Conservation (phyloP, 2,113 vertebrate genomes). For the Osmerus eperlanus region DNA sequence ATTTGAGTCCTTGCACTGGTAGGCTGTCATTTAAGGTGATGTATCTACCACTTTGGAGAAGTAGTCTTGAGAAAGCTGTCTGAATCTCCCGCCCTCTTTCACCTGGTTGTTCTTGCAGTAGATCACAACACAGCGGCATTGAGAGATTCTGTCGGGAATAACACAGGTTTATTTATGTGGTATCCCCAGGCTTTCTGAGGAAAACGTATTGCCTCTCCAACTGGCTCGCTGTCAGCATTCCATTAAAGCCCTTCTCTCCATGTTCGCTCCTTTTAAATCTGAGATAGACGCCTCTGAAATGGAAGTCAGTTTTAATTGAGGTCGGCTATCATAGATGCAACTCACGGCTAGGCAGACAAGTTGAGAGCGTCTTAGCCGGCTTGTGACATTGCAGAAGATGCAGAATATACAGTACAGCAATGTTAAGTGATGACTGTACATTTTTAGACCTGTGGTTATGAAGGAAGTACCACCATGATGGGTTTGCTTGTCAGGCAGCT, state of each 20-base stretch:
- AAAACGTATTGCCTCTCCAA: conserved; percentile 68
- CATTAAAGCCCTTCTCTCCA: conserved; percentile 63
- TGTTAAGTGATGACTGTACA: conserved; percentile 34
- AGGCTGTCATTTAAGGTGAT: conserved; percentile 32
- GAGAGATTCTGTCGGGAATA: conserved; percentile 67
- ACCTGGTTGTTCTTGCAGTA: conserved; percentile 51
- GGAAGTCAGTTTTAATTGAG: conserved; percentile 74
- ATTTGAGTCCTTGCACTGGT: conserved; percentile 6
- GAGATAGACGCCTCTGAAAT: conserved; percentile 63
- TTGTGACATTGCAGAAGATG: conserved; percentile 47
- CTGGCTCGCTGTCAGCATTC: conserved; percentile 71
- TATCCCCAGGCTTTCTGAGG: conserved; percentile 64
- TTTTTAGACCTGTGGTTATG: too few relatives aligned
- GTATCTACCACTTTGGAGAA: conserved; percentile 55
- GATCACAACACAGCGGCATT: conserved; percentile 53
- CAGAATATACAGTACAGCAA: conserved; percentile 44
- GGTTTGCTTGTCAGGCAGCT: not conserved
- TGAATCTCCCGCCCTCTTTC: conserved; percentile 59
- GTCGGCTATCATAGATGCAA: conserved; percentile 66
- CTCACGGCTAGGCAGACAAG: conserved; percentile 55
- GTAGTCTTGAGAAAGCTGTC: conserved; percentile 64
- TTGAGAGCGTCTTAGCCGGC: conserved; percentile 48
- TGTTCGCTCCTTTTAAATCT: conserved; percentile 66
- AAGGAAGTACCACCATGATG: too few relatives aligned
- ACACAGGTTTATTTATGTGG: conserved; percentile 66